Conservation (phyloP, 30 jellyfish, hydroid and myxozoan genomes). For the Sanderia malayensis region DNA sequence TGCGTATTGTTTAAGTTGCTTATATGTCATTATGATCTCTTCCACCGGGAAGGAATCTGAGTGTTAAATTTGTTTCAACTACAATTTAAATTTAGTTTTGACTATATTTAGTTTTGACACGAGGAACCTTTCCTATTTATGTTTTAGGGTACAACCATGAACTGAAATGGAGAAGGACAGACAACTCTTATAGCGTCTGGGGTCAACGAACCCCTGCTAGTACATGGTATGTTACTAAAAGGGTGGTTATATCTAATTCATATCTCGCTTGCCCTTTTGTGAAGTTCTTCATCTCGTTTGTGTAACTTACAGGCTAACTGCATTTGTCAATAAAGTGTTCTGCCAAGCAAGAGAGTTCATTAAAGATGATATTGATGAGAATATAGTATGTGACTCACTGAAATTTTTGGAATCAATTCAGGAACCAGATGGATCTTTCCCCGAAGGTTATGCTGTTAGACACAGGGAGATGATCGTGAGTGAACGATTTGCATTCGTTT, state of each 20-base stretch:
- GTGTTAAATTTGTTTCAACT: too few species aligned
- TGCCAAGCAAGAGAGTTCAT: conserved; percentile 74
- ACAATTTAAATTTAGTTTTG: too few species aligned
- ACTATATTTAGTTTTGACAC: too few species aligned
- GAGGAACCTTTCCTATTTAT: too few species aligned
- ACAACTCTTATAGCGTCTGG: conserved; percentile 73
- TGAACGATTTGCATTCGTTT: too few species aligned
- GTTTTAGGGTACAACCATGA: conserved; percentile 1
- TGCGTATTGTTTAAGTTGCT: too few species aligned
- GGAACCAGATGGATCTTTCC: conserved; percentile 62
- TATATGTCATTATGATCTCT: too few species aligned
- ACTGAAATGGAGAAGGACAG: conserved; percentile 39
- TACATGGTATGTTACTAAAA: conserved; percentile 38
- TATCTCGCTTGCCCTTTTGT: neutral
- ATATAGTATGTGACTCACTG: conserved; percentile 42
- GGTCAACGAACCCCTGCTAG: conserved; percentile 54
- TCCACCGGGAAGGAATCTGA: too few species aligned
- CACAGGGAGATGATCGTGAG: conserved; percentile 78
- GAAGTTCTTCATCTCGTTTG: neutral
- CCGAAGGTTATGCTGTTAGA: conserved; percentile 49
- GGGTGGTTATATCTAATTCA: neutral
- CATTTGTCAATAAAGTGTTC: conserved; percentile 71
- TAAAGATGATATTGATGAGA: conserved; percentile 68
- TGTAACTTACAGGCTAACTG: conserved; percentile 43
- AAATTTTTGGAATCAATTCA: conserved; percentile 42